Evolutionary conservation across 2,888 invertebrate genomes (phyloP), one percentile per base, ranked within the genome.

Genomic region (Malachius bipustulatus): DNA sequence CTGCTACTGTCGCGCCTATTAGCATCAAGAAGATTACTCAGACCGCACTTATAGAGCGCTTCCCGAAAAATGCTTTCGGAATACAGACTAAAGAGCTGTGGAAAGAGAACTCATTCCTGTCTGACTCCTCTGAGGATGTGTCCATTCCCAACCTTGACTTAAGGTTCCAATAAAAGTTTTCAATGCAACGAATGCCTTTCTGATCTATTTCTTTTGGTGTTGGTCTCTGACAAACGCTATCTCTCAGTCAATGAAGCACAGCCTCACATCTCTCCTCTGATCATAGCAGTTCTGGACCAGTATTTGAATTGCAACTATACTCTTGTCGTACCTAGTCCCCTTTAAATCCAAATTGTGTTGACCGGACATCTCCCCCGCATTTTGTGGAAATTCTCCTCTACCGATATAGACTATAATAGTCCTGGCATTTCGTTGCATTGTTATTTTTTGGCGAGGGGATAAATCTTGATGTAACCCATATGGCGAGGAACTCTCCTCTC

Each of bases 1-100:
- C n/a, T 19, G 24, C 24, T 19, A 60, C 53, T 27, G 73, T 82
- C 43, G 70, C 74, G 6, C 80, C 82, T n/a, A n/a, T n/a, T 47
- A 65, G 67, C 27, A 33, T 33, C 26, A 33, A 16, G 26, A 33
- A 14, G 33, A 16, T 33, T 34, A 11, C 14, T 29, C n/a, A 34
- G 15, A 10, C 14, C 34, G 10, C 12, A 11, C 12, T 29, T 26
- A 14, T 42, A 28, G 4, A 42, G 24, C 15, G 37, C 26, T 24
- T 34, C 30, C 19, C 30, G 37, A 16, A 42, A 32, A 19, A 42
- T 38, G 30, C 30, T 33, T 32, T 42, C 35, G 30, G 40, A 41
- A 16, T 37, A 42, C 24, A 35, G 30, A 15, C 38, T 42, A 29
- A 42, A 42, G 14, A 42, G 31, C 16, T 38, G 28, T 30, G 37